Evolutionary conservation across 2,113 vertebrate species (phyloP), one percentile per base, ranked within the genome.

Genomic region (Malurus elegans): DNA sequence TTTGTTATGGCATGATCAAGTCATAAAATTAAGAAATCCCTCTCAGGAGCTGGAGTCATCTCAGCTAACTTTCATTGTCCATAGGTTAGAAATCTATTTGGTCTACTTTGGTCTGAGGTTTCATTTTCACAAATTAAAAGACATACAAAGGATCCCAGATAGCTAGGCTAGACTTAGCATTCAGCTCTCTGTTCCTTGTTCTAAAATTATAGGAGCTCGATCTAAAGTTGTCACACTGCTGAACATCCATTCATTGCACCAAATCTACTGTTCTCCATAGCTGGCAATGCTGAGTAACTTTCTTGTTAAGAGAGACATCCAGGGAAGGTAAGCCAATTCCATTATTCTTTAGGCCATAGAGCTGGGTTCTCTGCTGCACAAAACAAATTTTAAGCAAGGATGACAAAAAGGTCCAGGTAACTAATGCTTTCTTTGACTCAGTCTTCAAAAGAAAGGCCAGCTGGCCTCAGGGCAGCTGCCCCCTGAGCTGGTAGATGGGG

Each of bases 121-220:
- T 76, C 23, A 23, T 69, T n/a, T 51, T 24, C 44, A 57, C 20
- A 10, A 45, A 28, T 10, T 32, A 56, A 82, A 88, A 72, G 9
- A 44, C 14, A 42, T 2, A 57, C 25, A 76, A 64, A 76, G 14
- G 12, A 79, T 20, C 13, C 14, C 11, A 86, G 45, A n/a, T 2
- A 54, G 9, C 6, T 29, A 42, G n/a, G 24, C 2, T 57, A 44
- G 44, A 50, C 4, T 34, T 40, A 48, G 19, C 25, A 8, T 72
- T 79, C 17, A 64, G 4, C 6, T 23, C 1, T 29, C 8, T 70
- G 3, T 47, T 91, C 12, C 24, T 38, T 47, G 21, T 67, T 80
- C 34, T 84, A 71, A 67, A 75, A 40, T 44, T 34, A 25, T 2
- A 71, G 50, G 20, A 58, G 62, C 8, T 78, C 0, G 0, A 5